Percentiles rank a stretch among this genome's conserved stretches.
Conservation (phyloP, 92 coral and sea anemone genomes). For the Palythoa heliodiscus region DNA sequence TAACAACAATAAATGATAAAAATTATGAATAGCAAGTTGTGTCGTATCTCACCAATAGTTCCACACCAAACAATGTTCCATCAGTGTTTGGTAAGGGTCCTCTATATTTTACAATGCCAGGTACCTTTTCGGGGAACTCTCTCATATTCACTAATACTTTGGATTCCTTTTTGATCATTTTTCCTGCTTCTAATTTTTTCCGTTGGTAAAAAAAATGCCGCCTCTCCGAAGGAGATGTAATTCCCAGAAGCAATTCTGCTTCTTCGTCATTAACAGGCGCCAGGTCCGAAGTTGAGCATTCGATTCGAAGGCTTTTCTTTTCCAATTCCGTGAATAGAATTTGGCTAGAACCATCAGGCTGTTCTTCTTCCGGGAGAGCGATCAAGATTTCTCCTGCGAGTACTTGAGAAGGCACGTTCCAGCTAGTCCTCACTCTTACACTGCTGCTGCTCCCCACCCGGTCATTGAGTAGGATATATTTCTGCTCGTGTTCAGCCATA, state of each 20-base stretch:
- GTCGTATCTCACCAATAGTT: no score
- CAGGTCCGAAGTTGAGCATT: conserved; percentile 37
- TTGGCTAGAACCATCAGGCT: no score
- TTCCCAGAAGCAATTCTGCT: conserved; percentile 61
- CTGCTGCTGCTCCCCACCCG: no score
- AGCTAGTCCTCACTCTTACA: no score
- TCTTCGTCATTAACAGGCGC: conserved; percentile 51
- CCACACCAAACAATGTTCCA: conserved; percentile 91
- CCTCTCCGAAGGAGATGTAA: conserved; percentile 52
- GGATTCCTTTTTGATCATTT: conserved; percentile 35
- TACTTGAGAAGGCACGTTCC: no score
- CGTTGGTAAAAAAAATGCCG: conserved; percentile 51
- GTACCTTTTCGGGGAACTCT: conserved; percentile 32
- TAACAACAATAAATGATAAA: no score
- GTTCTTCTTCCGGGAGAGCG: no score
- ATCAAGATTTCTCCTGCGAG: no score
- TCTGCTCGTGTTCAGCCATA: no score
- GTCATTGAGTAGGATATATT: no score
- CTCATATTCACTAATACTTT: conserved; percentile 65
- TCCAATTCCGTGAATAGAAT: no score
- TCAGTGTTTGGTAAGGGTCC: conserved; percentile 51
- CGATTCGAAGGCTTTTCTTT: conserved; percentile 36
- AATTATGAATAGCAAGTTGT: no score
- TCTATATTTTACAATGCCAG: conserved; percentile 68
- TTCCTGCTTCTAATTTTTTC: conserved; percentile 56